A percentile compares a stretch with the other conserved stretches of the same genome.
Conservation (phyloP, 2,113 vertebrate genomes). For the Odontesthes bonariensis region DNA sequence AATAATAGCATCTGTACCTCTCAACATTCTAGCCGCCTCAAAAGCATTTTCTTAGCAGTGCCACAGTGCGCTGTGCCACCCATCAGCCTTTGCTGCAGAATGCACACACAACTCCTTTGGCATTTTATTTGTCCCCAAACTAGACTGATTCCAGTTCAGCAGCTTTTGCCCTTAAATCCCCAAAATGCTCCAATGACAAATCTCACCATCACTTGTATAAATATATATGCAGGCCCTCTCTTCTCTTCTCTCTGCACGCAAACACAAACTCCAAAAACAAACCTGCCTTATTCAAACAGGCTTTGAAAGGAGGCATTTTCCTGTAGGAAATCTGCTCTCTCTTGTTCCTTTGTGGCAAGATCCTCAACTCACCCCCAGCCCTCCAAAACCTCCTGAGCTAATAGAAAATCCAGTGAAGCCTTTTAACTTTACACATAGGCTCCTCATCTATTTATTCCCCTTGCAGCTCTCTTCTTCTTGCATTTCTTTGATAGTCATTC, state of each 20-base stretch:
- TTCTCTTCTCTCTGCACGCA: not conserved
- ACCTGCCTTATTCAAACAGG: conserved; percentile 28
- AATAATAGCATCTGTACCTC: conserved; percentile 43
- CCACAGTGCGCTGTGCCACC: conserved; percentile 19
- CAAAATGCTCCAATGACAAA: conserved; percentile 11
- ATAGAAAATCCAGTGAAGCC: conserved; percentile 61
- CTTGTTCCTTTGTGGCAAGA: conserved; percentile 42
- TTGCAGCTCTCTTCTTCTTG: conserved; percentile 28
- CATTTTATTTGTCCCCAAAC: conserved; percentile 57
- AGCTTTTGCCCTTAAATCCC: conserved; percentile 34
- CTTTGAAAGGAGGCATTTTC: conserved; percentile 22
- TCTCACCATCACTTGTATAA: not conserved
- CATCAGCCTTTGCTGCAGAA: conserved; percentile 59
- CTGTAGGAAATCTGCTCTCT: conserved; percentile 38
- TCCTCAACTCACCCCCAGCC: conserved; percentile 45
- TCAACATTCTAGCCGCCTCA: conserved; percentile 34
- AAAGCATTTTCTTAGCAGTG: conserved; percentile 38
- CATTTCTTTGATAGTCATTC: conserved; percentile 49
- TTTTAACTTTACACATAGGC: conserved; percentile 59
- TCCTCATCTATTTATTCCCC: conserved; percentile 37
- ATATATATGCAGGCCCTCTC: conserved; percentile 22
- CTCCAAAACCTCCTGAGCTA: conserved; percentile 53
- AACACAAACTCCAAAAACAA: conserved; percentile 7
- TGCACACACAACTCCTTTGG: conserved; percentile 37
- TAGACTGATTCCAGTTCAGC: conserved; percentile 6